Percentiles rank a stretch among this genome's conserved stretches.
These are phyloP conservation scores for Acanthosepion esculentum DNA, from an alignment of 2,888 invertebrate genomes.

Conservation along the genomic window DNA sequence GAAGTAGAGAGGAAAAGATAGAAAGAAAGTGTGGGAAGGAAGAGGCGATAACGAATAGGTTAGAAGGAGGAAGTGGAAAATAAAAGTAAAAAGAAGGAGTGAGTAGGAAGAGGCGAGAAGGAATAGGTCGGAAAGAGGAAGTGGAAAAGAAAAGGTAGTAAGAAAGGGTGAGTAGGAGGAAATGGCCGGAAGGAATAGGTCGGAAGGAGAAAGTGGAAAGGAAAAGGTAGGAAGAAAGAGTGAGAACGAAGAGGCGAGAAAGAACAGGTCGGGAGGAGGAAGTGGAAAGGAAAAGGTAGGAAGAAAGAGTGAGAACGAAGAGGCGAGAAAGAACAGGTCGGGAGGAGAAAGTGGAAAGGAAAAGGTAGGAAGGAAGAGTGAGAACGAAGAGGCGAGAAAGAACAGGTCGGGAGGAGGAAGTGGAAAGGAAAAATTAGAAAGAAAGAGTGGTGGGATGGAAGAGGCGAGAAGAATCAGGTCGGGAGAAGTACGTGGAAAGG, in stretches of 20 bases:
- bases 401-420: too few relatives aligned
- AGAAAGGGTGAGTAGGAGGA: too few relatives aligned
- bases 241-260: not conserved
- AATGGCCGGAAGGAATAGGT: not conserved
- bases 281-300: not conserved
- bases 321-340: not conserved
- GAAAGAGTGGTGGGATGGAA: not conserved
- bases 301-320: too few relatives aligned
- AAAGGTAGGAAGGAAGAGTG: too few relatives aligned
- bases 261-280: not conserved
- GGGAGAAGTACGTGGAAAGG: not conserved
- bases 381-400: too few relatives aligned
- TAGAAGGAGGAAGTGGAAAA: not conserved
- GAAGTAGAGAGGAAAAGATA: not conserved
- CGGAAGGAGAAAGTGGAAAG: not conserved
- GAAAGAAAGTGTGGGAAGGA: not conserved
- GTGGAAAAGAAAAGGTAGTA: not conserved
- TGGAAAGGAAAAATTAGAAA: not conserved
- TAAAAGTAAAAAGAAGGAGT: not conserved
- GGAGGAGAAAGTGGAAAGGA: too few relatives aligned
- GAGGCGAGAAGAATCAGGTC: not conserved
- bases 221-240: not conserved
- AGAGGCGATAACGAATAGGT: too few relatives aligned
- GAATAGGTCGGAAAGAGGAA: not conserved
- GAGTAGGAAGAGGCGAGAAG: not conserved